Evolutionary conservation across 2,797 vertebrate genomes (phyloP).

Genomic region (Hemibagrus guttatus): DNA sequence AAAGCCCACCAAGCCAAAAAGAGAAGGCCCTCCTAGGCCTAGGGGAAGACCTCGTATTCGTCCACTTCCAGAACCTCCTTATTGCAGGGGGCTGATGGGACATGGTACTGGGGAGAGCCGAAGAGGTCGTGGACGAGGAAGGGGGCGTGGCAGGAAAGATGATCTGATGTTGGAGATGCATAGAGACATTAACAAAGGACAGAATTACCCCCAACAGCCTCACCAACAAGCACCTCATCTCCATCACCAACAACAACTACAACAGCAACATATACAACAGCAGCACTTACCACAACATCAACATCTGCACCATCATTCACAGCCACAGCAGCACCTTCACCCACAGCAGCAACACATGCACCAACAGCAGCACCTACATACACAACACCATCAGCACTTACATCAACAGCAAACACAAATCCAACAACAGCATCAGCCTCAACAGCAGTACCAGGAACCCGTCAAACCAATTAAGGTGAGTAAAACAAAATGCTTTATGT

Average conservation of each 20-base stretch:
- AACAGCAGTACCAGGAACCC: slow-evolving; percentile 74
- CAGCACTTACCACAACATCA: slow-evolving; percentile 60
- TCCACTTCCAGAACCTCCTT: slow-evolving; percentile 78
- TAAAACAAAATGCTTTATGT: neutral
- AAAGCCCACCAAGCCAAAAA: slow-evolving; percentile 89
- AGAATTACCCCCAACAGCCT: slow-evolving; percentile 62
- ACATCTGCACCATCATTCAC: slow-evolving; percentile 58
- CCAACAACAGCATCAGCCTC: slow-evolving; percentile 62
- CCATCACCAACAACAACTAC: slow-evolving; percentile 58
- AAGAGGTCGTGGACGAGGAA: slow-evolving; percentile 82
- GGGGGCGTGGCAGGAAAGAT: slow-evolving; percentile 75
- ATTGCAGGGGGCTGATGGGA: slow-evolving; percentile 75
- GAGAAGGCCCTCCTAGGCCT: slow-evolving; percentile 87
- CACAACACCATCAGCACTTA: slow-evolving; percentile 65
- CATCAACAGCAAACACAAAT: slow-evolving; percentile 64
- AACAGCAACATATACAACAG: slow-evolving; percentile 59
- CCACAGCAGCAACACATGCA: slow-evolving; percentile 59
- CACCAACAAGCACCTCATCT: slow-evolving; percentile 56
- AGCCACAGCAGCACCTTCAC: slow-evolving; percentile 62
- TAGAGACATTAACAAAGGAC: slow-evolving; percentile 71
- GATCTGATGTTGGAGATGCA: slow-evolving; percentile 71
- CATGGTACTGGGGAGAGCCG: slow-evolving; percentile 74
- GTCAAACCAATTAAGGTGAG: slow-evolving; percentile 86
- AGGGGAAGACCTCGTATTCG: slow-evolving; percentile 87
- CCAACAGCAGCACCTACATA: slow-evolving; percentile 60